Evolutionary conservation across 2,888 invertebrate species (phyloP), one percentile per base, ranked within the genome.

Genomic region (Eurytoma californica): DNA sequence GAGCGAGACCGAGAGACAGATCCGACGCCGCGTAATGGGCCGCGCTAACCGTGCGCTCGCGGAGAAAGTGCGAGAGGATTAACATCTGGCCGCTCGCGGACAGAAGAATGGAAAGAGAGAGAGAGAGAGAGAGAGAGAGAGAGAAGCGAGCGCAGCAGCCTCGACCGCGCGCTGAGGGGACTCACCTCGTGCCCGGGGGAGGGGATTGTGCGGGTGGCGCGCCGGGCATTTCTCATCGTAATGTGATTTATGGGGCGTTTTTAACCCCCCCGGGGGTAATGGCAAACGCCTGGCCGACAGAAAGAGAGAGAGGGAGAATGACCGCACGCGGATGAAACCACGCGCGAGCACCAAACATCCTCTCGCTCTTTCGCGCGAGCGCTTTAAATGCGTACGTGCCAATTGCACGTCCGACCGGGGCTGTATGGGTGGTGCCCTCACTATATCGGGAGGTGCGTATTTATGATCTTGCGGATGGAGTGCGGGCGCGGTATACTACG

Each of bases 171-270:
- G 14, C 3, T 13, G 12, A 7, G 14, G 51, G n/a, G 13, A 47
- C 58, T n/a, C n/a, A 9, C n/a, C 3, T 20, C 13, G n/a, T 47
- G 55, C 9, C 39, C 55, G 53, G 66, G 20, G 60, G 60, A 58
- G 51, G 30, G 30, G 60, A 55, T 69, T 73, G 80, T 18, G 83
- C 83, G 83, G 82, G 84, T 83, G 84, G 83, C 84, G 81, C 84
- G 81, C 81, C 66, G 82, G 83, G 83, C 84, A 86, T 88, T 89
- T 86, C 85, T 87, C 87, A 85, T 86, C 86, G 85, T 87, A 87
- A 87, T 85, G 86, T 87, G 87, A 89, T 88, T 88, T 89, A 88
- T 87, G 86, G 84, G 85, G 83, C 86, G 86, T 87, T 89, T 88
- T 88, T 87, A 86, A 86, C 86, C 85, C 85, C 84, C 86, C 80